Percentiles rank a stretch among this genome's conserved stretches.
Evolutionary conservation across 2,113 vertebrate species (phyloP).

Genomic region (Sclerurus mexicanus): DNA sequence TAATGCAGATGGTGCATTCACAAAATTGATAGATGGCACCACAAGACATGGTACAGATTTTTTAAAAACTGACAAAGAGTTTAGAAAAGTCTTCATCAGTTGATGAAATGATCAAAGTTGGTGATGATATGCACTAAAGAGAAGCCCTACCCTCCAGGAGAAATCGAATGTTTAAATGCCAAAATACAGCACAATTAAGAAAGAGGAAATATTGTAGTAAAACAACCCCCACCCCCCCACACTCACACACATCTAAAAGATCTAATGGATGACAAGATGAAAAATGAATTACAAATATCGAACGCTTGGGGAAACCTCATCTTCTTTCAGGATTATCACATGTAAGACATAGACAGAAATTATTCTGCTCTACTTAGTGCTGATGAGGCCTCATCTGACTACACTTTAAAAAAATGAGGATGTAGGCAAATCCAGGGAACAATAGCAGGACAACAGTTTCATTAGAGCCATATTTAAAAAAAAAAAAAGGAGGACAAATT

Average conservation of each 20-base stretch:
- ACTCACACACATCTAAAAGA: not conserved
- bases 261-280: not conserved
- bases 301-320: not conserved
- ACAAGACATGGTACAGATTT: not conserved
- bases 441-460: not conserved
- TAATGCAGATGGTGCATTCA: not conserved
- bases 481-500: not conserved
- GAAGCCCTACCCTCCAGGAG: not conserved
- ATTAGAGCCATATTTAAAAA: not conserved
- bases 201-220: not conserved
- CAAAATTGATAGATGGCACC: not conserved
- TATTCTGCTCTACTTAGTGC: not conserved
- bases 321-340: not conserved
- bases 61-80: not conserved
- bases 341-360: not conserved
- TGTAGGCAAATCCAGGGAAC: not conserved
- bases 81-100: not conserved
- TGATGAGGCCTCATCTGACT: not conserved
- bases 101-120: not conserved
- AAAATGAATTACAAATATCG: not conserved
- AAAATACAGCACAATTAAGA: not conserved
- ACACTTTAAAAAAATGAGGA: not conserved
- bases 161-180: not conserved
- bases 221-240: not conserved
- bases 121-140: not conserved